Evolutionary conservation across 2,797 vertebrate genomes (phyloP), one percentile per base, ranked within the genome.

Genomic region (Lutra lutra): DNA sequence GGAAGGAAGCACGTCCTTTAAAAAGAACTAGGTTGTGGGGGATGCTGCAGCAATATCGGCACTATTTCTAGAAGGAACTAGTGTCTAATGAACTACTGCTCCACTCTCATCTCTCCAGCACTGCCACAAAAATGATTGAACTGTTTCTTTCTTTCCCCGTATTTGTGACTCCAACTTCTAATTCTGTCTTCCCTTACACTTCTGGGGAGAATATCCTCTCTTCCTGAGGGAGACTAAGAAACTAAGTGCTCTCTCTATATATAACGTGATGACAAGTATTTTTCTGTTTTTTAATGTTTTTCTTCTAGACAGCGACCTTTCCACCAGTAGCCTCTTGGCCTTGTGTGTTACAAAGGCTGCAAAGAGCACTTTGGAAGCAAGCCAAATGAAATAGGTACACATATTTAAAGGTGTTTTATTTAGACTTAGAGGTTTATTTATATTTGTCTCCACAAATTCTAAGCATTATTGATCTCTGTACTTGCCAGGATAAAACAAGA

Each of bases 381-480:
- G 94, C 89, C 93, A 98, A 95, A 88, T 94, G 64, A 87, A 96
- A 97, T 86, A 86, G 88, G 66, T 96, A 91, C 27, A 96, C 97
- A 62, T 94, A 73, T 77, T 97, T 97, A 96, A 68, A 97, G 93
- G 21, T 18, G 17, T 94, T 98, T 98, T 98, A 95, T 98, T 98
- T 98, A 97, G 94, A 98, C 96, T 95, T 97, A 96, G 78, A 93
- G 93, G 75, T 51, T 98, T 98, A 93, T 97, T 96, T 97, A 96
- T 97, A 97, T 95, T 97, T 97, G 70, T 98, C 79, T 96, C 94
- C 92, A 90, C 89, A 97, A 97, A 98, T 96, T 97, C 79, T 97
- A 97, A 97, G 90, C 56, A 21, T 38, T 98, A 98, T 98, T 96
- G 98, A 98, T 98, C 98, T 95, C 27, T 88, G 29, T 97, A 85